Conservation (phyloP, 1,140 invertebrate genomes). For the Drosophila sp. region DNA sequence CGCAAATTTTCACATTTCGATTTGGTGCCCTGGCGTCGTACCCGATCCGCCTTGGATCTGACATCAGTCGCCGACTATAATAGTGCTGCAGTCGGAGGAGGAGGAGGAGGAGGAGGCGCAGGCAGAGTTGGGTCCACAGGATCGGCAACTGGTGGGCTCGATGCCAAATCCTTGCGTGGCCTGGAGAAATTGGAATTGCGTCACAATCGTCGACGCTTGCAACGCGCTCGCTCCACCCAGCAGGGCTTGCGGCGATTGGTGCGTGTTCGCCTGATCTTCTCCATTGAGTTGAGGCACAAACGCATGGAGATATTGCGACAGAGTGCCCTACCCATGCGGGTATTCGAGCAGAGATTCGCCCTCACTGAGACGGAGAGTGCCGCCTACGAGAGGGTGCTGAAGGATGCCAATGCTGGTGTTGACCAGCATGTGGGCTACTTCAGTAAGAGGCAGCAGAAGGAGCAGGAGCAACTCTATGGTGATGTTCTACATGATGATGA, state of each 20-base stretch:
- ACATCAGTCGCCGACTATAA: constrained; percentile 57
- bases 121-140: too few relatives aligned
- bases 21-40: constrained; percentile 77
- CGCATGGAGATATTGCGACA: constrained; percentile 75
- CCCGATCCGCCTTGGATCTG: constrained; percentile 65
- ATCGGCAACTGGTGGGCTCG: constrained; percentile 8
- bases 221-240: constrained; percentile 50
- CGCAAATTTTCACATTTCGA: constrained; percentile 61
- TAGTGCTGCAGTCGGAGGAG: not conserved
- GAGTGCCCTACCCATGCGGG: constrained; percentile 59
- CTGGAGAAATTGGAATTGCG: constrained; percentile 72
- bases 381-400: constrained; percentile 67
- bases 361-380: constrained; percentile 68
- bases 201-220: constrained; percentile 65
- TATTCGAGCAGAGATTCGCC: constrained; percentile 71
- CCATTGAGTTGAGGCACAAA: constrained; percentile 77
- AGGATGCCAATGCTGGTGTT: constrained; percentile 64
- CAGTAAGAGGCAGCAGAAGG: constrained; percentile 45
- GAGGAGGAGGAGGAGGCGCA: not conserved
- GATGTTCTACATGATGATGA: not conserved
- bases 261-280: constrained; percentile 75
- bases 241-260: constrained; percentile 61
- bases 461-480: constrained; percentile 9
- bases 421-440: constrained; percentile 78
- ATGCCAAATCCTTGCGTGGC: constrained; percentile 53